Evolutionary conservation across 53 echinoderm and acorn worm genomes (phyloP).

Genomic region (Crossaster papposus): DNA sequence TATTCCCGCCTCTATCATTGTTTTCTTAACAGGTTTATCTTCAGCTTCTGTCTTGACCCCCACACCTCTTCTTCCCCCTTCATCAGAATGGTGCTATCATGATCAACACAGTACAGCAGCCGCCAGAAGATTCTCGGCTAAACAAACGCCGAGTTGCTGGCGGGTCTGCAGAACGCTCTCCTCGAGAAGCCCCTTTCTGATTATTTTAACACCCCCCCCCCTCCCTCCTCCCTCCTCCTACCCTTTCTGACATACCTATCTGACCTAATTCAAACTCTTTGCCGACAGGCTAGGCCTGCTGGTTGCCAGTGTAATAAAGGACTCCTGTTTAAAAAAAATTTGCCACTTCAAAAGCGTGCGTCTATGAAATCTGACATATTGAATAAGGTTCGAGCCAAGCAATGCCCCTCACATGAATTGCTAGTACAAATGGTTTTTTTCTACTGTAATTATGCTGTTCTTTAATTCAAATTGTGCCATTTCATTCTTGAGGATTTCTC

Average conservation of each 20-base stretch:
- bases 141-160: slow-evolving; percentile 4
- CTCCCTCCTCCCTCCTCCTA: too few relatives aligned
- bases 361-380: background rate
- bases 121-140: background rate
- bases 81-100: background rate
- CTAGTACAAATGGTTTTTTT: background rate
- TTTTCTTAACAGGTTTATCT: slow-evolving; percentile 1
- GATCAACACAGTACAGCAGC: too few relatives aligned
- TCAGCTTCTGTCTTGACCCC: background rate
- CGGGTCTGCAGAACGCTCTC: slow-evolving; percentile 1
- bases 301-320: background rate
- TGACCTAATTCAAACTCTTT: slow-evolving; percentile 45
- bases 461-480: too few relatives aligned
- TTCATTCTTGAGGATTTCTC: too few relatives aligned
- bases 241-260: slow-evolving; percentile 7
- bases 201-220: background rate
- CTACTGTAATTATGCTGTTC: too few relatives aligned
- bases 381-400: background rate
- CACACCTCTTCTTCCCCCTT: background rate
- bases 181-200: background rate
- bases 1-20: background rate
- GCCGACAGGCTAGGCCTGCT: background rate
- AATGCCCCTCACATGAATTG: background rate
- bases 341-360: background rate
- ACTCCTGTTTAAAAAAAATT: too few relatives aligned